Base-by-base conservation (phyloP, 2,113 vertebrate species). In the Seriola dumerili region DNA sequence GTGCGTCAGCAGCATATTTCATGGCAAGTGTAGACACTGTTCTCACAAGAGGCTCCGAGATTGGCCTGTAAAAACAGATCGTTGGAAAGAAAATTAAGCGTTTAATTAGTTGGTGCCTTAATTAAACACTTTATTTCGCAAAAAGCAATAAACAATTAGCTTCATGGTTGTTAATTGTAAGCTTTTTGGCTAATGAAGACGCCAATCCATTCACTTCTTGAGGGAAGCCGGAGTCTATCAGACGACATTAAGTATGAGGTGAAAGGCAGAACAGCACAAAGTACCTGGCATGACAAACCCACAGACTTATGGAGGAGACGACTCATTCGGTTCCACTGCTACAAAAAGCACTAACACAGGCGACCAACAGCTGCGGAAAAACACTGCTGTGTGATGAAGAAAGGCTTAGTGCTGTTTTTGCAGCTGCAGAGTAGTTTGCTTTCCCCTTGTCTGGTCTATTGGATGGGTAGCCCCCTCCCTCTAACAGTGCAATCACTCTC, bases 361-460 rank as follows among this genome's bases (percentile, higher is more conserved):
- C 1, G 3, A n/a, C 21, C 8, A 1, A 25, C 52, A 71, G 64
- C 23, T 65, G 57, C 78, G 81, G 17, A 63, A 58, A 69, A 48
- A 54, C 74, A 76, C 42, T 55, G 66, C 48, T 40, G 73, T 3
- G 7, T 65, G 62, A 76, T 81, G 65, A 71, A 81, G 76, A 85
- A 77, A 54, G n/a, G 82, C 82, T 54, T 73, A 72, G 55, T 90
- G 70, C 54, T 83, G 59, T 80, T 83, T 83, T 78, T 66, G 69
- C 36, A 81, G 64, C 80, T 70, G 63, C 57, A 75, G 68, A 84
- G 78, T 58, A 32, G 69, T 85, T 86, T 55, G 66, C 52, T 61
- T 65, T 71, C 62, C 38, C 38, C 12, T 57, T 14, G 3, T 67
- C 64, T 44, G 44, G 16, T 72, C 52, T 62, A 23, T 74, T 65